phyloP scores from a whole-genome alignment of 2,113 vertebrate species.

The Aviceda subcristata region DNA sequence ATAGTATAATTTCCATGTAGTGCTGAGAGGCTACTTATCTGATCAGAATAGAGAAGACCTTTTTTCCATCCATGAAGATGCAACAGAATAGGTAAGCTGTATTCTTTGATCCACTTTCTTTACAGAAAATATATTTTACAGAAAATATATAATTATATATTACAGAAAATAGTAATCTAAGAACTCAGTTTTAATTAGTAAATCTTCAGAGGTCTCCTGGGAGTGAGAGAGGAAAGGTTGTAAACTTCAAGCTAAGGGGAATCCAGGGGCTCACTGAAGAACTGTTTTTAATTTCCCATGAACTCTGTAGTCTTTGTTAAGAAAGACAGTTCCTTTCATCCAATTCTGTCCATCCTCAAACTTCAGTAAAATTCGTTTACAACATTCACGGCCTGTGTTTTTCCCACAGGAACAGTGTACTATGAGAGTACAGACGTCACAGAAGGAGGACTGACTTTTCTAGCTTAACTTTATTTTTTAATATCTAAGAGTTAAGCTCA shows the following conservation, averaged over 20 bases:
- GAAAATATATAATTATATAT: no score
- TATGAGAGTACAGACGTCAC: background rate
- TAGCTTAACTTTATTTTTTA: background rate
- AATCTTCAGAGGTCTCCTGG: background rate
- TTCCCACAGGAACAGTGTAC: background rate
- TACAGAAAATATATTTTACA: background rate
- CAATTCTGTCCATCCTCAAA: background rate
- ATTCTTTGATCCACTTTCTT: background rate
- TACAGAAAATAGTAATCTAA: background rate
- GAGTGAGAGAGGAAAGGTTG: background rate
- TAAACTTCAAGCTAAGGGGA: background rate
- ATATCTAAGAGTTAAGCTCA: background rate
- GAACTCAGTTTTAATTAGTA: background rate
- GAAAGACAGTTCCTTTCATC: background rate
- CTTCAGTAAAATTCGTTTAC: background rate
- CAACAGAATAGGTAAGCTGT: background rate
- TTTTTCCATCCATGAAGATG: background rate
- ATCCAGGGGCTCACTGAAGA: background rate
- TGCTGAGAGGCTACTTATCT: background rate
- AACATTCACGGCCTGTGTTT: rapidly evolving
- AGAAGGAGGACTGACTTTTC: background rate
- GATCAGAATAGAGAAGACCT: background rate
- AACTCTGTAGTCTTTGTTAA: background rate
- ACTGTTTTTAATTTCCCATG: background rate
- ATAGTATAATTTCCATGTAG: background rate